Evolutionary conservation across 2,888 invertebrate species (phyloP).

Genomic region (Agrotis segetum): DNA sequence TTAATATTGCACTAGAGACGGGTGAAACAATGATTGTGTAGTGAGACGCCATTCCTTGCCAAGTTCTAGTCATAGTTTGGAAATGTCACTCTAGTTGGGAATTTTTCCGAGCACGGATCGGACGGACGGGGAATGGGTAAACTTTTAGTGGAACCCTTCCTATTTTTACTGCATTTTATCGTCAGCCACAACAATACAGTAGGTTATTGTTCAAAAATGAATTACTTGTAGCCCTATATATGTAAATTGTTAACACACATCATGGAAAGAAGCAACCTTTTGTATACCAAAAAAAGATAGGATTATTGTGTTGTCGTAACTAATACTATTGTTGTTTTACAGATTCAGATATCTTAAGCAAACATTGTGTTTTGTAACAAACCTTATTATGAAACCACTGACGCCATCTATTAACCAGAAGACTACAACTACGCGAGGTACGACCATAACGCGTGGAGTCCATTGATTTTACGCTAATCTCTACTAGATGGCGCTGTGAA

Average conservation of each 20-base stretch:
- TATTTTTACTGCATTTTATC: constrained; percentile 11
- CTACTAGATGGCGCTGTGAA: too few species aligned
- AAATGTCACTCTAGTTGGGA: constrained; percentile 31
- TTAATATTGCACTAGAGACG: constrained; percentile 41
- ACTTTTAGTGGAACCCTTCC: constrained; percentile 19
- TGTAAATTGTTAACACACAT: neutral
- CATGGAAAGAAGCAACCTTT: neutral
- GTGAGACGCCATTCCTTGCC: constrained; percentile 41
- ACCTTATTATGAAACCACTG: too few species aligned
- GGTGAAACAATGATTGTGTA: constrained; percentile 49
- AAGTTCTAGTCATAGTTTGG: constrained; percentile 47
- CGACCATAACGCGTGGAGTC: too few species aligned
- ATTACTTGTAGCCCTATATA: neutral
- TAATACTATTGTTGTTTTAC: too few species aligned
- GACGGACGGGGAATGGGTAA: constrained; percentile 38
- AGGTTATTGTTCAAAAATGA: neutral
- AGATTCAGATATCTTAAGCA: too few species aligned
- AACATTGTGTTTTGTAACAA: too few species aligned
- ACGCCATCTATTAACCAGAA: too few species aligned
- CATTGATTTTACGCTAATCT: too few species aligned
- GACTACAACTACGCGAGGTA: too few species aligned
- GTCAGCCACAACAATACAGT: neutral
- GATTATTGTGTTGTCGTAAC: too few species aligned
- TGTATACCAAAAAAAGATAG: too few species aligned
- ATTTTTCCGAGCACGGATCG: constrained; percentile 50